Conservation (phyloP, 2,797 vertebrate species). For the Hipposideros larvatus region DNA sequence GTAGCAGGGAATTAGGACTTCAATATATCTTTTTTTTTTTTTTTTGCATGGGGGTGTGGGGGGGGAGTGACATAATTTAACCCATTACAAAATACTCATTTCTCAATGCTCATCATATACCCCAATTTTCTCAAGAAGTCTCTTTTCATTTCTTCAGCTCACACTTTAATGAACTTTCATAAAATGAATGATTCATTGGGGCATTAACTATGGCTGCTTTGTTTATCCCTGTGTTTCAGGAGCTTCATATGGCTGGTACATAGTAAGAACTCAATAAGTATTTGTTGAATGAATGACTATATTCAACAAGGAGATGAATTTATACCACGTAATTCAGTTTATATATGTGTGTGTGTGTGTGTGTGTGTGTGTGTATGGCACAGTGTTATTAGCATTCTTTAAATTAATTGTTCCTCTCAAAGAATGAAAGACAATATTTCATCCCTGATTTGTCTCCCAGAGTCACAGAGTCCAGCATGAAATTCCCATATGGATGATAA, state of each 20-base stretch:
- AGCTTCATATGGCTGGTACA: neutral
- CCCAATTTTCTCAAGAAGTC: neutral
- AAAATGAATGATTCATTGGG: neutral
- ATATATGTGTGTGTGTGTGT: no score
- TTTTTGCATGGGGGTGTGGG: neutral
- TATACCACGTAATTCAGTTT: neutral
- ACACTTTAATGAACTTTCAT: neutral
- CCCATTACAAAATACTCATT: neutral
- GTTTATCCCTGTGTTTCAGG: rapidly evolving
- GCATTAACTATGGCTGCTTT: neutral
- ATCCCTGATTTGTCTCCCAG: neutral
- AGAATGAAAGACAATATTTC: neutral
- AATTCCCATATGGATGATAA: neutral
- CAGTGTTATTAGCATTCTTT: slow-evolving; percentile 3
- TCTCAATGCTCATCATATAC: neutral
- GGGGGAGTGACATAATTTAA: neutral
- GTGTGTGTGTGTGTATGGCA: neutral
- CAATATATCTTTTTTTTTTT: neutral
- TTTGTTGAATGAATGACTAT: neutral
- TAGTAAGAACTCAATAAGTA: neutral
- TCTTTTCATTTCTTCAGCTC: neutral
- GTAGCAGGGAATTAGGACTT: neutral
- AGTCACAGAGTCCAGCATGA: neutral
- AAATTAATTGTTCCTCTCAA: neutral
- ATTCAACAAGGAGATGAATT: neutral